Conservation (phyloP, 2,113 vertebrate species). For the Cyprinus carpio region DNA sequence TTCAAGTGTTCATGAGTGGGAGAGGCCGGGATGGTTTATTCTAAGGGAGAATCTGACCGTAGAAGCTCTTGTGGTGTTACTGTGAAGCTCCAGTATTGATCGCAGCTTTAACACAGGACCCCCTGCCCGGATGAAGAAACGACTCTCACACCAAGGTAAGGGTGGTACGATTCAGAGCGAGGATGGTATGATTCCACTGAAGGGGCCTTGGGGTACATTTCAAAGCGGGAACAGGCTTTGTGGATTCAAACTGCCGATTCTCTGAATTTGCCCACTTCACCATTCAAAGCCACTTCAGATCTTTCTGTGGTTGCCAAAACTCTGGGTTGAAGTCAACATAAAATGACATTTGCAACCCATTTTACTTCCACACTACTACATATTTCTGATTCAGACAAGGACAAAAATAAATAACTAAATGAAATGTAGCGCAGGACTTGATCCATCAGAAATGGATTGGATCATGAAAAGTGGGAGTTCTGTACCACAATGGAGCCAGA, state of each 20-base stretch:
- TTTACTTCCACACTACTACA: not conserved
- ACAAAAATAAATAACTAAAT: not conserved
- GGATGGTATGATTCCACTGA: slow-evolving; percentile 15
- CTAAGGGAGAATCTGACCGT: slow-evolving; percentile 26
- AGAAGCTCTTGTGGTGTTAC: slow-evolving; percentile 32
- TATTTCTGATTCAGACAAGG: not conserved
- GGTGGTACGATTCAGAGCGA: slow-evolving; percentile 13
- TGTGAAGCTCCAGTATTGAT: slow-evolving; percentile 38
- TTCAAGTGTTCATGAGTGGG: not conserved
- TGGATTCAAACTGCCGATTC: slow-evolving; percentile 29
- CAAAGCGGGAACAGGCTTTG: slow-evolving; percentile 25
- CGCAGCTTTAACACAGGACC: slow-evolving; percentile 28
- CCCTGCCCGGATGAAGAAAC: slow-evolving; percentile 38
- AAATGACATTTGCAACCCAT: slow-evolving; percentile 3
- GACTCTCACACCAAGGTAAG: slow-evolving; percentile 22
- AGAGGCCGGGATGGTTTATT: slow-evolving; percentile 15
- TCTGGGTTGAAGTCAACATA: not conserved
- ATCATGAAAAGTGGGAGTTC: too few species aligned
- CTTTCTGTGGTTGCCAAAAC: slow-evolving; percentile 5
- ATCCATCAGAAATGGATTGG: not conserved
- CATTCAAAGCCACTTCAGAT: slow-evolving; percentile 14
- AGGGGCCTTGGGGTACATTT: slow-evolving; percentile 12
- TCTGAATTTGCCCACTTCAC: slow-evolving; percentile 24
- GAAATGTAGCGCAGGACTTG: not conserved
- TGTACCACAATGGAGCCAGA: not conserved